phyloP scores from a whole-genome alignment of 1,140 invertebrate species.

The Dinothrombium tinctorium region DNA sequence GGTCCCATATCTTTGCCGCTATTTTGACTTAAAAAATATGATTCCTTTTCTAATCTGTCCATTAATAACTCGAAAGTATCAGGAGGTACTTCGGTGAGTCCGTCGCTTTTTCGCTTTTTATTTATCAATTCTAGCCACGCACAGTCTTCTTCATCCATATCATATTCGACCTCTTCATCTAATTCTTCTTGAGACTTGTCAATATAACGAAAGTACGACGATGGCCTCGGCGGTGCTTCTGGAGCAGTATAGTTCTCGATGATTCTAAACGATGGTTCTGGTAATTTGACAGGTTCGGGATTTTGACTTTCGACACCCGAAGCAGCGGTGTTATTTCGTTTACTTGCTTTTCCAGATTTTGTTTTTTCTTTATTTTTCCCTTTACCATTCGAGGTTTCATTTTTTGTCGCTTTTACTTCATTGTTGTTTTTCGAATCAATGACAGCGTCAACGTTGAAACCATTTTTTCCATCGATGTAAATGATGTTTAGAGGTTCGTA shows the following conservation, averaged over 20 bases:
- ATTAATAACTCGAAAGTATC: conserved; percentile 79
- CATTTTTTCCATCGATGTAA: conserved; percentile 7
- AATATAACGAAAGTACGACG: conserved; percentile 63
- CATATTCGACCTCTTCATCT: conserved; percentile 83
- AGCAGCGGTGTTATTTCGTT: background rate
- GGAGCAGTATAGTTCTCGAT: conserved; percentile 47
- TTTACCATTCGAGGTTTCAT: conserved; percentile 2
- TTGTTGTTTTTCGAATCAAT: background rate
- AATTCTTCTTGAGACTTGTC: conserved; percentile 82
- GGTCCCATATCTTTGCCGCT: conserved; percentile 21
- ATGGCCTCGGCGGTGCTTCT: conserved; percentile 48
- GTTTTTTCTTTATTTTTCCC: conserved; percentile 3
- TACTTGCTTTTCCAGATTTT: background rate
- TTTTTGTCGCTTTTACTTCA: background rate
- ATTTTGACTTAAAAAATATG: conserved; percentile 64
- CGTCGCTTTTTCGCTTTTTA: conserved; percentile 40
- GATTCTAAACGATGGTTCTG: conserved; percentile 55
- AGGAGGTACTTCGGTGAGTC: conserved; percentile 40
- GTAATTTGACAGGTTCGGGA: conserved; percentile 25
- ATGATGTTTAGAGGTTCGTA: conserved; percentile 25
- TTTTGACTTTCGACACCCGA: background rate
- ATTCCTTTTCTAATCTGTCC: conserved; percentile 92
- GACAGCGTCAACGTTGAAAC: background rate
- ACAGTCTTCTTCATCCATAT: conserved; percentile 89
- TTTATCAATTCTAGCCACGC: conserved; percentile 76